Conservation (phyloP, 2,888 invertebrate species). For the Thera obeliscata region DNA sequence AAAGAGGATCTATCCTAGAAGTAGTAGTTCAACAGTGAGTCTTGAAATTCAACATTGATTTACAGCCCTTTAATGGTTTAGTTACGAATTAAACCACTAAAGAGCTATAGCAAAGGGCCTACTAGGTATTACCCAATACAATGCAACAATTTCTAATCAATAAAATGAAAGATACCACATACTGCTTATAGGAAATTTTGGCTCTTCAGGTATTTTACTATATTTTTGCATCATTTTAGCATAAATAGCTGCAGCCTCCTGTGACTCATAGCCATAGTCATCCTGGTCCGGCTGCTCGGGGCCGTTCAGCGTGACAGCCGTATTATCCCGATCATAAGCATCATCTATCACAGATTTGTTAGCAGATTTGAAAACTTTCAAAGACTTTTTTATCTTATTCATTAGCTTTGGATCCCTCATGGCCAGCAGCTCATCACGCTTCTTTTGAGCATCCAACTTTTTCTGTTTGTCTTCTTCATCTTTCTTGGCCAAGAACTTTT, state of each 20-base stretch:
- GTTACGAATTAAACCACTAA: no score
- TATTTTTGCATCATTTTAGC: slow-evolving; percentile 94
- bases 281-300: slow-evolving; percentile 94
- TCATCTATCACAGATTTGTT: slow-evolving; percentile 94
- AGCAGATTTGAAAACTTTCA: slow-evolving; percentile 95
- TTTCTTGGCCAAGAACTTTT: slow-evolving; percentile 92
- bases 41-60: no score
- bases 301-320: slow-evolving; percentile 89
- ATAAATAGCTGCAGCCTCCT: slow-evolving; percentile 91
- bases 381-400: slow-evolving; percentile 90
- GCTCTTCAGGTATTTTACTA: slow-evolving; percentile 88
- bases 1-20: no score
- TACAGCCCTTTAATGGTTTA: no score
- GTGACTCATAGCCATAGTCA: slow-evolving; percentile 95
- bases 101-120: no score
- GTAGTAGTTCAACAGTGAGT: no score
- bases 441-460: slow-evolving; percentile 85
- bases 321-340: slow-evolving; percentile 90
- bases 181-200: slow-evolving; percentile 86
- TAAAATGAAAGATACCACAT: slow-evolving; percentile 43
- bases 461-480: slow-evolving; percentile 91
- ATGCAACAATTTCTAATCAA: neutral
- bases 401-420: slow-evolving; percentile 89
- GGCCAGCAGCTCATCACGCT: slow-evolving; percentile 86
- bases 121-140: neutral